A percentile compares a stretch with the other conserved stretches of the same genome.
Evolutionary conservation across 1,140 invertebrate genomes (phyloP).

Genomic region (Drosophila orosa): DNA sequence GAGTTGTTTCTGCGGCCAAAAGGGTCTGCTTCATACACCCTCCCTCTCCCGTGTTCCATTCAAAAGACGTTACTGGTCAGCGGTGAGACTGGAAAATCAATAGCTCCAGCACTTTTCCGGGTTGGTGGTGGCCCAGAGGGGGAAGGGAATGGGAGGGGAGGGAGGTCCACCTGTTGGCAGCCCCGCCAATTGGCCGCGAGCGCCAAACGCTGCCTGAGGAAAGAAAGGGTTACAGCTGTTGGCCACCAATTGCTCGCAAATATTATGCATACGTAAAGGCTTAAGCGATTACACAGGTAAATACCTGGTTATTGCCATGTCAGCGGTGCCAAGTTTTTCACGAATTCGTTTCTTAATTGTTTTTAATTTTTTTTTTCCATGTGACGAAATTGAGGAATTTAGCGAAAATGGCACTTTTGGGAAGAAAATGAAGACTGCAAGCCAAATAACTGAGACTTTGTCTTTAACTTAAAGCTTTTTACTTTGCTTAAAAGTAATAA

Average conservation of each 20-base stretch:
- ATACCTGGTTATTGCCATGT: not conserved
- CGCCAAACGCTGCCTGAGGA: conserved; percentile 7
- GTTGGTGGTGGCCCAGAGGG: not conserved
- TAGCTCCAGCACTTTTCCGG: conserved; percentile 33
- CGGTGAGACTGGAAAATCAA: conserved; percentile 62
- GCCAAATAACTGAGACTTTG: not conserved
- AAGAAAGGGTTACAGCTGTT: conserved; percentile 52
- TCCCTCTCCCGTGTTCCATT: not conserved
- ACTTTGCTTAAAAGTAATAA: not conserved
- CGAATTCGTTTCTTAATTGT: not conserved
- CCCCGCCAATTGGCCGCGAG: conserved; percentile 26
- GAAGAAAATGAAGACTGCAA: rapidly evolving
- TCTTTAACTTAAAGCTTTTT: not conserved
- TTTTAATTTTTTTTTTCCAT: not conserved
- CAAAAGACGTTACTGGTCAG: conserved; percentile 27
- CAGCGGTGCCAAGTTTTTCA: not conserved
- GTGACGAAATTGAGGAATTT: not conserved
- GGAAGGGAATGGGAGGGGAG: not conserved
- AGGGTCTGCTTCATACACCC: conserved; percentile 1
- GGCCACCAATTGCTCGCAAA: conserved; percentile 3
- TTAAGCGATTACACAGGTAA: conserved; percentile 3
- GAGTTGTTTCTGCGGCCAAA: conserved; percentile 22
- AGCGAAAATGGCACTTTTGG: not conserved
- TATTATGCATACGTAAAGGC: not conserved
- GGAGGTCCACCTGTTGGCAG: conserved; percentile 69